Evolutionary conservation across 2,888 invertebrate species (phyloP), one percentile per base, ranked within the genome.

Genomic region (Gymnosoma rotundatum): DNA sequence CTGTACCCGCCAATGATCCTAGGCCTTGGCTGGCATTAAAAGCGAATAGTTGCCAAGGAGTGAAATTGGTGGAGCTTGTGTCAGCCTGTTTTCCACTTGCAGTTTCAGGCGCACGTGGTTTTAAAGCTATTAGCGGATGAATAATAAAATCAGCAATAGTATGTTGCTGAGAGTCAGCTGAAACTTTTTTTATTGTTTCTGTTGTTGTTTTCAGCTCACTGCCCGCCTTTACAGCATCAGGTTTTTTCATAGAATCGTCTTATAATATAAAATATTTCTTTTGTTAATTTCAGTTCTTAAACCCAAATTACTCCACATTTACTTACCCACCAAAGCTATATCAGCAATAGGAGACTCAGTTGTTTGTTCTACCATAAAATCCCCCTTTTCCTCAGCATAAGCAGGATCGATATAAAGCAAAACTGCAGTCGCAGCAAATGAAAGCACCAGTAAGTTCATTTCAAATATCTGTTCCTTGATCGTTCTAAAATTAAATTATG

Each of bases 61-160:
- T 82, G 1, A 87, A 61, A 8, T 85, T 78, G 1, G 87, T 79
- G 0, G 85, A 58, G 6, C 61, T 48, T 7, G 56, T 78, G 0
- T 78, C 73, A 0, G 87, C 80, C 73, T 87, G 87, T 21, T 86
- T 86, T 38, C 73, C 85, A 36, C 38, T 72, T 12, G 78, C 54
- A 3, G 64, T 6, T 12, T 32, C 50, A 0, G 87, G 86, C 25
- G 83, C 80, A 10, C 90, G 88, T 0, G 91, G 90, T 85, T 89
- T 91, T 25, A 90, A 88, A 3, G 90, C 90, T 64, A 90, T 91
- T 78, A 90, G 50, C 0, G 90, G 90, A 76, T 90, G 90, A 9
- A 90, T 90, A 16, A 90, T 89, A 32, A 90, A 91, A 60, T 90
- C 90, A 12, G 90, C 91, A 7, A 90, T 88, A 6, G 91, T 90